A percentile compares a stretch with the other conserved stretches of the same genome.
Evolutionary conservation across 92 coral and sea anemone species (phyloP).

Genomic region (Desmophyllum pertusum): DNA sequence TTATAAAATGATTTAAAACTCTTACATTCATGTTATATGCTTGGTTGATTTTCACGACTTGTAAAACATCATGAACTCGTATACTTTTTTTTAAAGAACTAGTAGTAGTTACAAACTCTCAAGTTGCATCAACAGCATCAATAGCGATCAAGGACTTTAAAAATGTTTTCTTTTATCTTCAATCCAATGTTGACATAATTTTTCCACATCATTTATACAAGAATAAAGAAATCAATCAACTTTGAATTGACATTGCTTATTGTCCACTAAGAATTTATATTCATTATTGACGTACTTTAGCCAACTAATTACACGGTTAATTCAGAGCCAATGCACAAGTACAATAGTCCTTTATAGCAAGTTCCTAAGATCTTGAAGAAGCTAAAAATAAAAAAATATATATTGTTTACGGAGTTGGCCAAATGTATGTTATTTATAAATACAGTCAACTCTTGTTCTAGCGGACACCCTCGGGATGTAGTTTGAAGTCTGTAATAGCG

Average conservation of each 20-base stretch:
- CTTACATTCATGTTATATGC: too few species aligned
- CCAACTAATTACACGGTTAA: background rate
- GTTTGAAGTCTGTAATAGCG: too few species aligned
- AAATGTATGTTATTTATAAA: too few species aligned
- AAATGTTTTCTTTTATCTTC: background rate
- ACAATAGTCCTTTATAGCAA: background rate
- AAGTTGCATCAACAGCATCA: too few species aligned
- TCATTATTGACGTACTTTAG: background rate
- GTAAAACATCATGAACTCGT: background rate
- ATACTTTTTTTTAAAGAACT: background rate
- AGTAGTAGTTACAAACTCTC: background rate
- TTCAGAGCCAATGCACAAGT: background rate
- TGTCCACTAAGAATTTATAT: background rate
- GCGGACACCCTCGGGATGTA: too few species aligned
- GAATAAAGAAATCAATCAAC: constrained; percentile 5
- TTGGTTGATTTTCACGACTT: background rate
- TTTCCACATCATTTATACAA: background rate
- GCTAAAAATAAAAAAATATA: background rate
- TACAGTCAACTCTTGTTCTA: too few species aligned
- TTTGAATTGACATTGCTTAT: background rate
- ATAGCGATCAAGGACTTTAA: background rate
- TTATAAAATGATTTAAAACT: background rate
- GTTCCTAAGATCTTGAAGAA: background rate
- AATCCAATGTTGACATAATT: constrained; percentile 2
- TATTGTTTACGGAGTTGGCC: background rate